Percentiles rank a stretch among this genome's conserved stretches.
Evolutionary conservation across 2,797 vertebrate species (phyloP).

Genomic region (Arctocebus calabarensis): DNA sequence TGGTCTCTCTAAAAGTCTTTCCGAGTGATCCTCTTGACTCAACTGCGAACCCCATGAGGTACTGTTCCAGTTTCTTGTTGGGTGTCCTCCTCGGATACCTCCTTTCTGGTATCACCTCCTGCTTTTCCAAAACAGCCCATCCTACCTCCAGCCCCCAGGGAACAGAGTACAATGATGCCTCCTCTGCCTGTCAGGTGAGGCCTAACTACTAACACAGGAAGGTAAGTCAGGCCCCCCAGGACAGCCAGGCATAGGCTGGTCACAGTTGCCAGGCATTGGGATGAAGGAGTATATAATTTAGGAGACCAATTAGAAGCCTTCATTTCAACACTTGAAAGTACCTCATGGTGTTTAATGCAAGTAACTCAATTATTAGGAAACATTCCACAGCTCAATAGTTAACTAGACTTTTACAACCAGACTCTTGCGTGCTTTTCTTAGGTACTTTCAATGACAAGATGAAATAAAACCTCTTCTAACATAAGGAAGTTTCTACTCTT

Average conservation of each 20-base stretch:
- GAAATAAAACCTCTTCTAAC: slow-evolving; percentile 36
- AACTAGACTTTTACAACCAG: slow-evolving; percentile 62
- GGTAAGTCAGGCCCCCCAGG: neutral
- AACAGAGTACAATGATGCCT: neutral
- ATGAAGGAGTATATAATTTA: neutral
- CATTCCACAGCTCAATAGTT: slow-evolving; percentile 33
- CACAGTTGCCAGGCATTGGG: neutral
- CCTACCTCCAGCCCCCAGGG: neutral
- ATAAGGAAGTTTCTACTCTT: neutral
- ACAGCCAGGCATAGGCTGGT: neutral
- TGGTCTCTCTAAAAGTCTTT: slow-evolving; percentile 4
- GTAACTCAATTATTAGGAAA: slow-evolving; percentile 54
- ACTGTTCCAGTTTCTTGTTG: neutral
- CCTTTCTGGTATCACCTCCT: neutral
- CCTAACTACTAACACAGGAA: neutral
- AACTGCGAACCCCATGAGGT: neutral
- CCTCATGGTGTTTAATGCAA: slow-evolving; percentile 60
- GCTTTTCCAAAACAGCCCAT: neutral
- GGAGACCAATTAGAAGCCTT: neutral
- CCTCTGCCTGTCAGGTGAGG: neutral
- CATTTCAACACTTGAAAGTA: slow-evolving; percentile 71
- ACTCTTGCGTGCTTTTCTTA: slow-evolving; percentile 57
- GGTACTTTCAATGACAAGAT: slow-evolving; percentile 62
- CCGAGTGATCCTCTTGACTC: neutral
- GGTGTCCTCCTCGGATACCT: neutral